Evolutionary conservation across 92 coral and sea anemone species (phyloP).

Genomic region (Paramuricea clavata): DNA sequence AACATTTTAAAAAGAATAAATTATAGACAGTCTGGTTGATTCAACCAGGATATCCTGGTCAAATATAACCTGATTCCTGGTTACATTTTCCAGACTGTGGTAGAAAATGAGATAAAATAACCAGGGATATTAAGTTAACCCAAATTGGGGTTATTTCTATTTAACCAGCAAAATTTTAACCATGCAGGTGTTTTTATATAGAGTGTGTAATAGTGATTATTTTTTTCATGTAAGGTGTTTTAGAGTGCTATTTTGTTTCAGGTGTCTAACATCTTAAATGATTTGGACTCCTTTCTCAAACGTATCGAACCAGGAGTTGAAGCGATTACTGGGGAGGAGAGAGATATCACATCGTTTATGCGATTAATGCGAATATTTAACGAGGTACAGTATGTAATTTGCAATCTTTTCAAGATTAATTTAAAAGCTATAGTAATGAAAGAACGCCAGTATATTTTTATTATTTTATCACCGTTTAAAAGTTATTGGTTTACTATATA

Average conservation of each 20-base stretch:
- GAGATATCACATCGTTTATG: conserved; percentile 95
- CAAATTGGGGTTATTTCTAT: too few species aligned
- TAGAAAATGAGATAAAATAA: too few species aligned
- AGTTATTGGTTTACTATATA: neutral
- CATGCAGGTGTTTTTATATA: too few species aligned
- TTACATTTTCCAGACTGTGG: too few species aligned
- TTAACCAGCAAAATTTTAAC: too few species aligned
- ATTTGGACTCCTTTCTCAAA: conserved; percentile 95
- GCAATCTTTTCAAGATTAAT: neutral
- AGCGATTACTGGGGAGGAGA: conserved; percentile 97
- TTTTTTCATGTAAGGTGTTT: too few species aligned
- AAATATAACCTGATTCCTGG: too few species aligned
- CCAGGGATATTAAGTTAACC: too few species aligned
- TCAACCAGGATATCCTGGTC: too few species aligned
- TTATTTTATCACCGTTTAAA: neutral
- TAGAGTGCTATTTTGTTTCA: conserved; percentile 41
- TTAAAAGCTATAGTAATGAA: neutral
- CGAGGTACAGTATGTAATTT: conserved; percentile 71
- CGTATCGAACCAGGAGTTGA: conserved; percentile 99
- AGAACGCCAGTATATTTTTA: neutral
- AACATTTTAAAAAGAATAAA: too few species aligned
- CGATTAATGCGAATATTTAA: conserved; percentile 96
- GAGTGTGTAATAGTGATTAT: too few species aligned
- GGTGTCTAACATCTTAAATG: conserved; percentile 96
- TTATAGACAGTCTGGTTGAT: too few species aligned